Base-by-base conservation (phyloP, 2,888 invertebrate species). In the Tachystola acroxantha region DNA sequence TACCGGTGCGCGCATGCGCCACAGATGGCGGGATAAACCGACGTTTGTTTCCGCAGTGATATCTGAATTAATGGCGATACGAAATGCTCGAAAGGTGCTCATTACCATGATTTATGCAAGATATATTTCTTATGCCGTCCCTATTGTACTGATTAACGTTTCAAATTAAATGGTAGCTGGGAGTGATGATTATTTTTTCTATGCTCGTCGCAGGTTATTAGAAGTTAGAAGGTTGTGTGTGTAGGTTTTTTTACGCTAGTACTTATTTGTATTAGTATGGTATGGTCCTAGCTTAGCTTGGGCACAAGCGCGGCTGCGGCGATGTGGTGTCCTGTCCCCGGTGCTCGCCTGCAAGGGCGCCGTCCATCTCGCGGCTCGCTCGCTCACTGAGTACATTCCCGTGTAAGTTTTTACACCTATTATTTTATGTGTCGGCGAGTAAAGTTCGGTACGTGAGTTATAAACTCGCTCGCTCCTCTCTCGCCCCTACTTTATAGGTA, bases 361-460 rank as follows among this genome's bases (percentile, higher is more conserved):
- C 82, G 84, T 84, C 82, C 82, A 79, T 84, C 84, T 80, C 78
- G 64, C 69, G 64, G 64, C 70, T 64, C 71, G 73, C 73, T 64
- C 77, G 76, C 69, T 77, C 82, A 79, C 85, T 86, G 86, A 86
- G 86, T 86, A 86, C 86, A 85, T 84, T 86, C 85, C 73, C 86
- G 80, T 86, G 86, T 86, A 84, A 85, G 84, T 86, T 85, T 86
- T 86, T 86, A 85, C 86, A 85, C 86, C 86, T 86, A 86, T 86
- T 86, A 86, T 86, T 85, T 86, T 85, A 86, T 86, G 85, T 86
- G 85, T 86, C 85, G 82, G 84, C 85, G 74, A 82, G 86, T 86
- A 85, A 86, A 86, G 86, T 86, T 86, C 81, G 85, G 85, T 84
- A 86, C 86, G 86, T 86, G 86, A 86, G 86, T 85, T 86, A 86